Base-by-base conservation (phyloP, 2,888 invertebrate genomes). In the Lasius fuliginosus region DNA sequence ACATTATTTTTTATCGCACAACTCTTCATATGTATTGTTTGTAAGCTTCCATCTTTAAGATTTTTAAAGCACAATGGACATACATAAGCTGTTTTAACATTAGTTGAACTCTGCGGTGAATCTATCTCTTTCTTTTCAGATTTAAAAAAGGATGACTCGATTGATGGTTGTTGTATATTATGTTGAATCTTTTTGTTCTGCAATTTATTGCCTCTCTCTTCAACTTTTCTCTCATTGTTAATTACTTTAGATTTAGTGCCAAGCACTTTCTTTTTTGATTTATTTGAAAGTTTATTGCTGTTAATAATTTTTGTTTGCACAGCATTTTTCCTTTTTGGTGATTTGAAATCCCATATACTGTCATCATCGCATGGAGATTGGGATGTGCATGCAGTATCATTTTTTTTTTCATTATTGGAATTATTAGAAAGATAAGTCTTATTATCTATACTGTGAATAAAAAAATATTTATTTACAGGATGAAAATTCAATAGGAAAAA, bases 1-100 rank as follows among this genome's bases (percentile, higher is more conserved):
- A 95, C 83, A 49, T 95, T 94, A 88, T 95, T 92, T 84, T 93
- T 94, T 3, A 86, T 46, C 4, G 95, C 95, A 91, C 95, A 95
- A 58, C 84, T 92, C 89, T 95, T 95, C 86, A 95, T 92, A 82
- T 95, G 95, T 40, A 87, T 74, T 3, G 74, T 84, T 62, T 92
- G 92, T 23, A 85, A 77, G 18, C 62, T 67, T 27, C 87, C 84
- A 83, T 93, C 92, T 83, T 93, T 93, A 42, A 92, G 93, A 30
- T 83, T 86, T 90, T 94, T 95, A 81, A 94, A 93, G 85, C 95
- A 95, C 56, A 95, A 83, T 0, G 95, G 95, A 84, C 95, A 95
- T 3, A 93, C 86, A 79, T 92, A 87, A 36, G 91, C 92, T 27
- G 88, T 87, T 82, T 92, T 90, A 0, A 74, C n/a, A 71, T 90